Evolutionary conservation across 2,888 invertebrate species (phyloP).

Genomic region (Acanthoscelides obtectus): DNA sequence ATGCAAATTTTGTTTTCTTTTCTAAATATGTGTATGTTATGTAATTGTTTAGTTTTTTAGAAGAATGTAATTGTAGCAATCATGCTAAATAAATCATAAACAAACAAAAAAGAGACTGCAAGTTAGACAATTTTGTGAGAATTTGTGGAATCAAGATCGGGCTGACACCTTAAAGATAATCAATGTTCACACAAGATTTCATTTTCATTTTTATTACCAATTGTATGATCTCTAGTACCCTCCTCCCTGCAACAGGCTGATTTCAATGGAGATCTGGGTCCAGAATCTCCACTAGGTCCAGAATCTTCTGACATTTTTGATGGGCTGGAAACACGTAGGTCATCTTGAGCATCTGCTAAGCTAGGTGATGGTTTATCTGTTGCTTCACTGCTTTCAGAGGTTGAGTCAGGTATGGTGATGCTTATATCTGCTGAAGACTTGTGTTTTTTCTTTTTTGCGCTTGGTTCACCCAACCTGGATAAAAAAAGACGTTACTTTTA

Average conservation of each 20-base stretch:
- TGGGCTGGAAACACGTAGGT: background rate
- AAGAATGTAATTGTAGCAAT: too few relatives aligned
- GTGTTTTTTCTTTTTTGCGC: slow-evolving; percentile 7
- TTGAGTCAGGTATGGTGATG: slow-evolving; percentile 24
- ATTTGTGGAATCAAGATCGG: too few relatives aligned
- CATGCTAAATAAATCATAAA: too few relatives aligned
- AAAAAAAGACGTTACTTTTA: too few relatives aligned
- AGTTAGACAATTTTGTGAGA: too few relatives aligned
- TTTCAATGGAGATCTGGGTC: background rate
- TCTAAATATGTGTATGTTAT: too few relatives aligned
- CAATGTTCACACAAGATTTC: too few relatives aligned
- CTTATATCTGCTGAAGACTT: slow-evolving; percentile 23
- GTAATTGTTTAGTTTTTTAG: too few relatives aligned
- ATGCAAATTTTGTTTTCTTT: too few relatives aligned
- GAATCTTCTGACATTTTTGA: slow-evolving; percentile 3
- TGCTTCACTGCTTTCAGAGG: background rate
- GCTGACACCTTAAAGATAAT: too few relatives aligned
- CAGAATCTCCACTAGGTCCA: slow-evolving; percentile 11
- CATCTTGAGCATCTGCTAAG: background rate
- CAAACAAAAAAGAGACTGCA: too few relatives aligned
- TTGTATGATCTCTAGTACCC: background rate
- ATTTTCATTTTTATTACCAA: background rate
- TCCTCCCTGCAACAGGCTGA: background rate
- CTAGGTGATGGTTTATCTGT: background rate
- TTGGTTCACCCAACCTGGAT: background rate